Percentiles rank a stretch among this genome's conserved stretches.
Conservation (phyloP, 2,797 vertebrate genomes). For the Carapus acus region DNA sequence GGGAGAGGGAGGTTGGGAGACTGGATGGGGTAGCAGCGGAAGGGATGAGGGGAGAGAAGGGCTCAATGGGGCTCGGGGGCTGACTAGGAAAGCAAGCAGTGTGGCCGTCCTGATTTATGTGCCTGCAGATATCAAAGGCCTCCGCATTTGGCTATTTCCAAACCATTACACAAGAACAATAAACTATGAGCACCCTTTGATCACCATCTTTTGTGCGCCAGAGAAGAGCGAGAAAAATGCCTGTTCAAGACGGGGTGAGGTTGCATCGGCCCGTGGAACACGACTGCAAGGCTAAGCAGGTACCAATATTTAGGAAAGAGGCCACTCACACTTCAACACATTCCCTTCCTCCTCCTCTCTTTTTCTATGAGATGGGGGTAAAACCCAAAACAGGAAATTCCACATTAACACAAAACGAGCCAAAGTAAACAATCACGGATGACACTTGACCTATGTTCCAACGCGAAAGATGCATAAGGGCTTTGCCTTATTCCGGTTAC, state of each 20-base stretch:
- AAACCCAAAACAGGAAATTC: constrained; percentile 72
- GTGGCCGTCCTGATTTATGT: constrained; percentile 67
- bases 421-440: constrained; percentile 66
- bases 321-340: constrained; percentile 29
- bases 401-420: constrained; percentile 70
- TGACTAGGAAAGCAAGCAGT: constrained; percentile 49
- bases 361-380: constrained; percentile 37
- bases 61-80: constrained; percentile 29
- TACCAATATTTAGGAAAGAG: constrained; percentile 54
- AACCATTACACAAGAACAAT: constrained; percentile 75
- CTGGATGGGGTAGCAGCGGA: constrained; percentile 24
- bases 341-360: constrained; percentile 12
- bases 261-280: constrained; percentile 15
- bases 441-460: constrained; percentile 64
- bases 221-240: constrained; percentile 54
- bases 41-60: constrained; percentile 37
- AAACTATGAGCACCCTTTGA: constrained; percentile 66
- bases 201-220: constrained; percentile 49
- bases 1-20: constrained; percentile 25
- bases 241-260: constrained; percentile 47
- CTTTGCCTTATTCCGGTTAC: constrained; percentile 60
- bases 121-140: constrained; percentile 68
- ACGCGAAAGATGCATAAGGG: constrained; percentile 38
- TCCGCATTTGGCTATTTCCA: constrained; percentile 70
- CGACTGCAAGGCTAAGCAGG: constrained; percentile 46